Base-by-base conservation (phyloP, 2,113 vertebrate genomes). In the Osmerus mordax region DNA sequence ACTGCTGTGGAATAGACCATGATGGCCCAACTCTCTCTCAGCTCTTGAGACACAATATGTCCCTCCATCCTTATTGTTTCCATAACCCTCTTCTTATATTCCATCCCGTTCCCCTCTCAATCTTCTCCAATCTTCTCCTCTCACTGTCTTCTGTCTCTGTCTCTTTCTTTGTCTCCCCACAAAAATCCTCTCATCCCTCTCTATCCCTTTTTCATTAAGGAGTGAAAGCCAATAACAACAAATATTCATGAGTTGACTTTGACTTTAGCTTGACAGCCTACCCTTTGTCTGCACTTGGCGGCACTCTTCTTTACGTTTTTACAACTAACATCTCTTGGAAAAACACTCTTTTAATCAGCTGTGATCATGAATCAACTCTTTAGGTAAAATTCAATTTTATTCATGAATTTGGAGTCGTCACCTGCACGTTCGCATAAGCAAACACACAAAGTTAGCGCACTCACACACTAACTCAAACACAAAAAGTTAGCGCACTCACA, bases 271-370 rank as follows among this genome's bases (percentile, higher is more conserved):
- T 23, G 54, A 63, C 70, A 76, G 62, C 56, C 61, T 21, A 56
- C 66, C 52, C 19, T 19, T 29, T 18, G 52, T 58, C 52, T 47
- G 47, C 3, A 11, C 12, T 61, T 1, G 13, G 8, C 25, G 19
- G 78, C 64, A 69, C 75, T 75, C 71, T 67, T 77, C 77, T 72
- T 1, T 19, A n/a, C 15, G 23, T 63, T 63, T 63, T 63, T 28
- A 63, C 61, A 32, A 25, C 23, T 15, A 29, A 63, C 61, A 32
- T 63, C 32, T 63, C 61, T 16, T 32, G 61, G 15, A 11, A 29
- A 29, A 28, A 63, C 14, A 29, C 4, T 14, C 25, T 14, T 63
- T 29, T 32, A 14, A 63, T 32, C 25, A 61, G 59, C 19, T 61
- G 4, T 61, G 21, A 25, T 19, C 23, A 36, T 7, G 32, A 36